Evolutionary conservation across 2,797 vertebrate species (phyloP), one percentile per base, ranked within the genome.

Genomic region (Ctenosaura bakeri): DNA sequence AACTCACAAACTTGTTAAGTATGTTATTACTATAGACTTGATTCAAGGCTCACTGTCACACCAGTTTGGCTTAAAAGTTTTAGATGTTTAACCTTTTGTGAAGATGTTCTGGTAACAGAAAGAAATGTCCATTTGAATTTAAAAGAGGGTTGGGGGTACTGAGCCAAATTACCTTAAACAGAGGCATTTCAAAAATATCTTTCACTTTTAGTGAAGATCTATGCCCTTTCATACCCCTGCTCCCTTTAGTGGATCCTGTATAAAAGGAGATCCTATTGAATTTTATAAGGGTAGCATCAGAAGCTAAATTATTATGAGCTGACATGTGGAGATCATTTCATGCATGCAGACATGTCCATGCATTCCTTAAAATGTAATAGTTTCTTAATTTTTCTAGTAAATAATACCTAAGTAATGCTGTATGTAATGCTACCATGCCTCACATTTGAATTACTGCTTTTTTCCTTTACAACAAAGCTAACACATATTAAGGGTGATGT

Each of bases 371-470:
- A 95, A 94, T 88, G 87, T 80, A 74, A 80, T 50, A 82, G 74
- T 93, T 94, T 87, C 91, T 94, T 93, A 93, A 66, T 42, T 90
- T 87, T 38, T 91, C 89, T 83, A 81, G 89, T 93, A 93, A 93
- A 69, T 52, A 94, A 90, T 89, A 94, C 88, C 91, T 93, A 93
- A 90, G 32, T 64, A 89, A 93, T 83, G 73, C 66, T 90, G 0
- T 89, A 52, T 85, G 91, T 85, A 83, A 59, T 38, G 81, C 80
- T 91, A 94, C 90, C 86, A 90, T 91, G 59, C 93, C 88, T 71
- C 93, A 95, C 50, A 32, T 9, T 0, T 14, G 50, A 94, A 93
- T 94, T 94, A 91, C 93, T 91, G 91, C 90, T 87, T 82, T 85
- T 78, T 35, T 12, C 64, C 1, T 35, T 92, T 73, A 74, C 71